Conservation (phyloP, 2,113 vertebrate genomes). For the Suricata suricatta region DNA sequence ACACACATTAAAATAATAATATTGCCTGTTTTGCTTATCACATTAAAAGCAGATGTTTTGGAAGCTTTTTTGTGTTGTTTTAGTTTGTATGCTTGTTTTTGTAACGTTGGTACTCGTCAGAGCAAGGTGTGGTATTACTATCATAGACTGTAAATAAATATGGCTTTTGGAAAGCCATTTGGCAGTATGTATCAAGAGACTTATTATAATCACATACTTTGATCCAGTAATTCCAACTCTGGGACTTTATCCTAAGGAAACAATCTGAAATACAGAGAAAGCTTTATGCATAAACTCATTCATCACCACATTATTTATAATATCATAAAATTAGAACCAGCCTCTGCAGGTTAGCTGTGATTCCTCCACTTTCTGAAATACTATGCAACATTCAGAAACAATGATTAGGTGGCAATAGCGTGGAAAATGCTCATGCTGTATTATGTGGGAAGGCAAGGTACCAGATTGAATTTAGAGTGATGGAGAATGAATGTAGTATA, state of each 20-base stretch:
- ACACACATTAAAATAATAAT: not conserved
- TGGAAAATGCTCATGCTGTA: not conserved
- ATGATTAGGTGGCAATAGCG: not conserved
- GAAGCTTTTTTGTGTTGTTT: not conserved
- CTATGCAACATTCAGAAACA: not conserved
- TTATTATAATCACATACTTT: constrained; percentile 13
- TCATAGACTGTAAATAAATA: not conserved
- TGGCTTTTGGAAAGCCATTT: constrained; percentile 3
- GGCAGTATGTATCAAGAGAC: constrained; percentile 1
- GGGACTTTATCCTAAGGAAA: constrained; percentile 42
- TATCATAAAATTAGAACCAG: not conserved
- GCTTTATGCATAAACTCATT: not conserved
- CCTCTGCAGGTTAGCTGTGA: not conserved
- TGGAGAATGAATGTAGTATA: not conserved
- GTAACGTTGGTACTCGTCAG: not conserved
- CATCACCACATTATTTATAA: not conserved
- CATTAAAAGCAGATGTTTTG: not conserved
- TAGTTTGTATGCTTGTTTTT: not conserved
- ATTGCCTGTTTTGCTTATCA: constrained; percentile 12
- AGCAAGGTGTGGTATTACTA: not conserved
- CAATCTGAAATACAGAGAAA: constrained; percentile 38
- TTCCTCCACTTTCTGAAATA: not conserved
- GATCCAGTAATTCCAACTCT: constrained; percentile 40
- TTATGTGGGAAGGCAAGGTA: not conserved
- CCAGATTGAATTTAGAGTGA: not conserved